phyloP scores from a whole-genome alignment of 2,888 invertebrate genomes.

The Drosophila subquinaria region DNA sequence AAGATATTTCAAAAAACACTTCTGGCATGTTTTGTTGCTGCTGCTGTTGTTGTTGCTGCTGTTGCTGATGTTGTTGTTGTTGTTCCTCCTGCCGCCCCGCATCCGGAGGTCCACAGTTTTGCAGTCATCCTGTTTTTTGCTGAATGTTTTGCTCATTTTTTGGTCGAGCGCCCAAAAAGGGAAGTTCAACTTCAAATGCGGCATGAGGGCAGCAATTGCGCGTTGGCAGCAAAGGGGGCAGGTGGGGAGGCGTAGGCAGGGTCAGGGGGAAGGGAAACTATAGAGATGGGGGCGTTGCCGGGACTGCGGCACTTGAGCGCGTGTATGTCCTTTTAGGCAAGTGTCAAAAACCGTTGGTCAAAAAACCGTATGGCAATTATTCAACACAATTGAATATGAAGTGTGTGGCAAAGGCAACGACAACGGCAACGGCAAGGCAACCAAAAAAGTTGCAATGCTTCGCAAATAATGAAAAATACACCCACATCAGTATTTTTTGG shows the following conservation, averaged over 20 bases:
- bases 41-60: constrained; percentile 51
- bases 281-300: constrained; percentile 10
- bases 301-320: constrained; percentile 60
- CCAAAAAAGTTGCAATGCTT: constrained; percentile 71
- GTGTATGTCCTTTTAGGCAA: constrained; percentile 82
- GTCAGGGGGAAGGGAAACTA: neutral
- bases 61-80: constrained; percentile 25
- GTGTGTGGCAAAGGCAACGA: constrained; percentile 79
- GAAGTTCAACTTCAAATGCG: constrained; percentile 76
- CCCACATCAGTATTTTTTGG: constrained; percentile 81
- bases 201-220: constrained; percentile 58
- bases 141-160: constrained; percentile 77
- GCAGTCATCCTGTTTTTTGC: constrained; percentile 49
- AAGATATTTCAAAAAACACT: constrained; percentile 82
- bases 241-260: too few species aligned
- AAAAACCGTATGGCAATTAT: constrained; percentile 85
- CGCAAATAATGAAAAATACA: constrained; percentile 82
- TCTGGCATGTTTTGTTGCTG: constrained; percentile 72
- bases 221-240: neutral
- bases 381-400: constrained; percentile 85
- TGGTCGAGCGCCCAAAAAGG: constrained; percentile 46
- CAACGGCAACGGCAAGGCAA: constrained; percentile 50
- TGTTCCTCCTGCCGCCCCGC: constrained; percentile 24
- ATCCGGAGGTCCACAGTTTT: constrained; percentile 47
- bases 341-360: constrained; percentile 85